Base-by-base conservation (phyloP, 1,140 invertebrate species). In the Micrasema longulum region DNA sequence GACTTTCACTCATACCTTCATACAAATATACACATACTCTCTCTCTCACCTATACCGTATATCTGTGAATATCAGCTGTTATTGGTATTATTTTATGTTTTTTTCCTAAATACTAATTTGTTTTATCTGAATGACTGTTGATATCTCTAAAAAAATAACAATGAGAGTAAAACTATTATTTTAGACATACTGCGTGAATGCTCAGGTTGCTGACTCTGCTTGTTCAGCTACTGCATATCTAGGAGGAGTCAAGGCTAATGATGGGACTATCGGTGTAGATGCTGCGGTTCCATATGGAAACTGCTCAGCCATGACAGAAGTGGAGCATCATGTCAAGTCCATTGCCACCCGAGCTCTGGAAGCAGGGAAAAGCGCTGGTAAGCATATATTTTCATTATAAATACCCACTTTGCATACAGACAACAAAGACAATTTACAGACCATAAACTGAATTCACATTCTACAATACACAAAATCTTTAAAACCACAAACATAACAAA, bases 221-320 rank as follows among this genome's bases (percentile, higher is more conserved):
- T 93, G 90, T 65, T 90, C 92, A 0, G 81, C 87, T 5, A 96
- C 94, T 0, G 94, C 95, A 0, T 93, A 93, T 74, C 80, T 96
- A n/a, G 86, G 88, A 16, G 95, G 95, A 1, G 90, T 94, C 0
- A 97, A 97, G 80, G 87, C 88, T 0, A 94, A 95, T 78, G 85
- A 86, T 18, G 91, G 88, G 45, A 92, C 90, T 0, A 78, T 95
- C 1, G 94, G 94, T 0, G 86, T 96, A 9, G 89, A 88, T 66
- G 89, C 87, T 0, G 81, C 84, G 4, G 90, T 91, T 1, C 85
- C 83, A 7, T 79, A 83, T 11, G 78, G 83, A 5, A 86, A 91
- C 73, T 90, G 92, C 73, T 74, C 79, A 16, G 84, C 86, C 0
- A 84, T 87, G 12, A 76, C 81, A 0, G 79, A 88, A 50, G 66